Evolutionary conservation across 2,797 vertebrate genomes (phyloP), one percentile per base, ranked within the genome.

Genomic region (Onychomys torridus): DNA sequence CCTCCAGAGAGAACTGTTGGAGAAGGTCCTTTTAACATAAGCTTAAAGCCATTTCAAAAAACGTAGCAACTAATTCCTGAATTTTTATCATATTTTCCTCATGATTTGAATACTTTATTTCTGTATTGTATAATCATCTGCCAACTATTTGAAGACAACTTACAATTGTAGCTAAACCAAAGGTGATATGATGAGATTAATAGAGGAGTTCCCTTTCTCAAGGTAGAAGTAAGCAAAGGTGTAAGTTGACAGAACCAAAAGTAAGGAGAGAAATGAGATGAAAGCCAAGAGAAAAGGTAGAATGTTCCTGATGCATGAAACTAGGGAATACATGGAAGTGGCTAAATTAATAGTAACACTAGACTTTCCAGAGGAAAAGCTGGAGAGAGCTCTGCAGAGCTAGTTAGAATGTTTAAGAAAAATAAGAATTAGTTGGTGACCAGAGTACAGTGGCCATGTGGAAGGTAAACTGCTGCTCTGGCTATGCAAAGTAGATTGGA

Each of bases 1-100:
- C 12, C 27, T 65, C 52, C 37, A 46, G 86, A 79, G 4, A 91
- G 37, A 12, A 25, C 7, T n/a, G 4, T 37, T 49, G 92, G 78
- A 81, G 90, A 67, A 86, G 5, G 23, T 37, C 79, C 87, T 91
- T 57, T 95, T 95, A 95, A 52, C 29, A 49, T 77, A 94, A 87
- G 55, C 11, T 21, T 67, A 37, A n/a, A 40, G 46, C 75, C n/a
- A 75, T 57, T 37, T 82, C 21, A 32, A 81, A 61, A 61, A 83
- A 65, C 76, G 34, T 94, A 43, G 23, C 43, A 46, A 81, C 46
- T 55, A 65, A 14, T 95, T 96, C 10, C 65, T 90, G 8, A 10
- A 90, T 78, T 93, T 71, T 93, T 90, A n/a, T n/a, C 63, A 34
- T 76, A 71, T 65, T 67, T 27, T 79, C 6, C 37, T 83, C 32